Evolutionary conservation across 1,140 invertebrate genomes (phyloP).

Genomic region (Copidosoma floridanum): DNA sequence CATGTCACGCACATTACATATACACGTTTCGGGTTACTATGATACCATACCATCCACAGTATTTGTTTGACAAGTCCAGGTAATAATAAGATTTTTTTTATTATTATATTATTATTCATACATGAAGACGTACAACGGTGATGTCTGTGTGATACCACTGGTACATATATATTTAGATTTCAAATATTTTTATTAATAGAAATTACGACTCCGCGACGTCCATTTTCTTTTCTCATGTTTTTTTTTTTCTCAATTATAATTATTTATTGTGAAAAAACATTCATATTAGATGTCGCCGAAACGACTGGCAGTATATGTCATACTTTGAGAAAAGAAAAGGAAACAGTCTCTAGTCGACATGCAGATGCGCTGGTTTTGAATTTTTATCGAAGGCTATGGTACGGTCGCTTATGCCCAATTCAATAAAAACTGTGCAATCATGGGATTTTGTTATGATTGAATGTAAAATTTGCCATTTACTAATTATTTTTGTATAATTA

Average conservation of each 20-base stretch:
- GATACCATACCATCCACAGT: neutral
- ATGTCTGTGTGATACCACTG: constrained; percentile 2
- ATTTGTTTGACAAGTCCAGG: constrained; percentile 4
- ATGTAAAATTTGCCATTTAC: constrained; percentile 24
- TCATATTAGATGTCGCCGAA: constrained; percentile 36
- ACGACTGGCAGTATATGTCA: constrained; percentile 47
- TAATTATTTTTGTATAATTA: constrained; percentile 27
- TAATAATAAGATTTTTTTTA: constrained; percentile 16
- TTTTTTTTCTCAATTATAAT: constrained; percentile 7
- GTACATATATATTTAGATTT: constrained; percentile 12
- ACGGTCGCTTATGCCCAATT: constrained; percentile 10
- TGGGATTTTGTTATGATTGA: constrained; percentile 22
- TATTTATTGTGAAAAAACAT: constrained; percentile 28
- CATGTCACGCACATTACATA: neutral
- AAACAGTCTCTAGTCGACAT: constrained; percentile 21
- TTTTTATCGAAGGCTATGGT: constrained; percentile 1
- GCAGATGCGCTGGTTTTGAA: neutral
- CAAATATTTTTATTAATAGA: too few species aligned
- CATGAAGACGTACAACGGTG: constrained; percentile 5
- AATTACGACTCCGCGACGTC: neutral
- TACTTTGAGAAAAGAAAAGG: constrained; percentile 25
- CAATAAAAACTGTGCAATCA: constrained; percentile 21
- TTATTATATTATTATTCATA: constrained; percentile 2
- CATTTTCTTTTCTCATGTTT: constrained; percentile 8
- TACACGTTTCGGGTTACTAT: neutral